phyloP scores from a whole-genome alignment of 2,888 invertebrate genomes.

The Aquatica leii region DNA sequence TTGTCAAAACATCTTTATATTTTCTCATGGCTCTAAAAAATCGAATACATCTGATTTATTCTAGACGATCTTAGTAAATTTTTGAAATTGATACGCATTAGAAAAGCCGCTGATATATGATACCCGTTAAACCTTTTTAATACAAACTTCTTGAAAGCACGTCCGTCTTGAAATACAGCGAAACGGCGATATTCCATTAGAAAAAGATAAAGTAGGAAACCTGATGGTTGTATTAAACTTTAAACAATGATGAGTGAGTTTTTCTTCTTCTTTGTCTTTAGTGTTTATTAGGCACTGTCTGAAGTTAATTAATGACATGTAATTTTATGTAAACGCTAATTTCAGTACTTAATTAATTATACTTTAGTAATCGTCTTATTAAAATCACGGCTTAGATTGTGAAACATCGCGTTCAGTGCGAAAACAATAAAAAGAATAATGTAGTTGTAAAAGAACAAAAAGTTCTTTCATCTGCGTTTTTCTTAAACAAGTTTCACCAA shows the following conservation, averaged over 20 bases:
- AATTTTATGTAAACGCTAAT: no score
- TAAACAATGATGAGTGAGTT: constrained; percentile 34
- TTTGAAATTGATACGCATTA: constrained; percentile 17
- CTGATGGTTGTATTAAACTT: constrained; percentile 29
- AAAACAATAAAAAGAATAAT: constrained; percentile 24
- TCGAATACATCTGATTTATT: neutral
- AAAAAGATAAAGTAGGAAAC: constrained; percentile 23
- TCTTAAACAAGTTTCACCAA: constrained; percentile 4
- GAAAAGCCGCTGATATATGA: constrained; percentile 25
- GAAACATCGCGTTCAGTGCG: constrained; percentile 19
- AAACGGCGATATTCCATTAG: constrained; percentile 21
- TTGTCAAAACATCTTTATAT: no score
- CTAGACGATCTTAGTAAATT: neutral
- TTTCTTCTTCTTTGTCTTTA: no score
- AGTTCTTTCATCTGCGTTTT: constrained; percentile 17
- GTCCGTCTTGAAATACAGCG: constrained; percentile 23
- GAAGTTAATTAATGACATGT: no score
- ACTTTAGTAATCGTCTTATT: no score
- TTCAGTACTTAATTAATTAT: no score
- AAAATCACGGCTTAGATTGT: constrained; percentile 24
- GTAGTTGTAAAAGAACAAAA: constrained; percentile 24
- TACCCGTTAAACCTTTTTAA: constrained; percentile 20
- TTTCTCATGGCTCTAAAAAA: no score
- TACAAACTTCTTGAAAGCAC: constrained; percentile 29
- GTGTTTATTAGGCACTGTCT: no score